Percentiles rank a stretch among this genome's conserved stretches.
Evolutionary conservation across 2,113 vertebrate genomes (phyloP).

Genomic region (Hydropotes inermis): DNA sequence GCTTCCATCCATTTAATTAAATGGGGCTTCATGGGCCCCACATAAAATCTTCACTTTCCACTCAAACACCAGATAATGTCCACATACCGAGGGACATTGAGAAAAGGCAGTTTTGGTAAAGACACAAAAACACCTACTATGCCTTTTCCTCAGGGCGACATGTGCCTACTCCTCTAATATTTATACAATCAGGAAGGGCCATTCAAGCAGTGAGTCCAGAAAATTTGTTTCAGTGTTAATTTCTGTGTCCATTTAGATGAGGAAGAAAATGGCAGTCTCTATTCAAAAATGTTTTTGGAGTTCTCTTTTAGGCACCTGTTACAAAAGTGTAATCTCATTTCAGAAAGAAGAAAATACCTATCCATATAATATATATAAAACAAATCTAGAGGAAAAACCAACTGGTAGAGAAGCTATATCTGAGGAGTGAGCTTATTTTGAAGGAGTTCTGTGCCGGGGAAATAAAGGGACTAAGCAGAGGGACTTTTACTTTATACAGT

Average conservation of each 20-base stretch:
- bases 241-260: neutral
- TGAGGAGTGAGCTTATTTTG: neutral
- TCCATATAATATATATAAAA: neutral
- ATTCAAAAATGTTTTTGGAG: neutral
- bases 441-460: neutral
- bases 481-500: neutral
- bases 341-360: neutral
- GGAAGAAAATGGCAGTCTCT: neutral
- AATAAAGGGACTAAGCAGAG: neutral
- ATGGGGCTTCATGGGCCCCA: neutral
- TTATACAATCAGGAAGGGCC: neutral
- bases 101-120: neutral
- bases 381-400: neutral
- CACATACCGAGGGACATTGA: neutral
- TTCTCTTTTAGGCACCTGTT: neutral
- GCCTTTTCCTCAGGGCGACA: neutral
- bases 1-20: neutral
- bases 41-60: neutral
- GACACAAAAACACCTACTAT: neutral
- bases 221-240: neutral
- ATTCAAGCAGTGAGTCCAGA: neutral
- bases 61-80: neutral
- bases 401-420: neutral
- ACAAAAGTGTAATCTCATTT: neutral
- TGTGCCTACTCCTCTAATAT: neutral